Percentiles rank a stretch among this genome's conserved stretches.
Evolutionary conservation across 2,888 invertebrate species (phyloP).

Genomic region (Scrobipalpa costella): DNA sequence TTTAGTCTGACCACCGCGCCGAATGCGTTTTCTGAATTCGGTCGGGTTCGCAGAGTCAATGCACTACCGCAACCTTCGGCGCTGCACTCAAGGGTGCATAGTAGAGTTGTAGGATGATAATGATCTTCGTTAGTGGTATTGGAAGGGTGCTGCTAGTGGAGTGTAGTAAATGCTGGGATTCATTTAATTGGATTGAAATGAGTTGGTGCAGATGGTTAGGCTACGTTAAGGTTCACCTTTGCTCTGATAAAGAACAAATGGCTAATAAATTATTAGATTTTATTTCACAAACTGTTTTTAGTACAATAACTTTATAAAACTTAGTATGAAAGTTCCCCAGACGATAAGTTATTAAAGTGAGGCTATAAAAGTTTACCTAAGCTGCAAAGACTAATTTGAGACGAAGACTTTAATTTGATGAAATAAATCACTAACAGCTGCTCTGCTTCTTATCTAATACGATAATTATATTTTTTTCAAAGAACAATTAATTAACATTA

Average conservation of each 20-base stretch:
- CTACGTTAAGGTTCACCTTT: background rate
- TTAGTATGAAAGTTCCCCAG: background rate
- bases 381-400: background rate
- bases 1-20: conserved; percentile 35
- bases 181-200: background rate
- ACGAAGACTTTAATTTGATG: background rate
- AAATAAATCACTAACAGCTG: background rate
- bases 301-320: background rate
- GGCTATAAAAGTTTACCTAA: background rate
- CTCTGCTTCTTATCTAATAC: no score
- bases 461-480: no score
- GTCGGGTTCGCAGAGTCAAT: conserved; percentile 68
- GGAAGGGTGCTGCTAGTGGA: conserved; percentile 9
- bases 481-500: no score
- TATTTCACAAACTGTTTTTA: background rate
- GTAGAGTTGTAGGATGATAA: conserved; percentile 66
- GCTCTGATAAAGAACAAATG: background rate
- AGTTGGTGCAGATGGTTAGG: background rate
- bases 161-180: conserved; percentile 9
- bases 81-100: conserved; percentile 80
- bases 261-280: conserved; percentile 4
- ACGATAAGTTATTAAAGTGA: background rate
- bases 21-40: conserved; percentile 43
- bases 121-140: conserved; percentile 71
- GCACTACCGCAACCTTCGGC: conserved; percentile 76